Evolutionary conservation across 2,113 vertebrate genomes (phyloP).

Genomic region (Notiomystis cincta): DNA sequence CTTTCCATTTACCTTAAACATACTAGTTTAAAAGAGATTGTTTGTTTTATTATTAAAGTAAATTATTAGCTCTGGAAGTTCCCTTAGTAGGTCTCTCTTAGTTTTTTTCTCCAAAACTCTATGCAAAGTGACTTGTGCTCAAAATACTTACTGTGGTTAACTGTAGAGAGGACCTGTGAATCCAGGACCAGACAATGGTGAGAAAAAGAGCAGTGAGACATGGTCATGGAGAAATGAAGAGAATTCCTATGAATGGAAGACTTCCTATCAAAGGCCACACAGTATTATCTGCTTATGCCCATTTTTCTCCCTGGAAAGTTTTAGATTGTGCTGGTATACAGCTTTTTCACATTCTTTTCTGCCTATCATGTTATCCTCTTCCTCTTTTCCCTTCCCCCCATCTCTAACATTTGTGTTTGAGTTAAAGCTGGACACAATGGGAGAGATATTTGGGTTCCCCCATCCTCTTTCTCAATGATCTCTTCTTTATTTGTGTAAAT

Average conservation of each 20-base stretch:
- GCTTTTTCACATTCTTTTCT: neutral
- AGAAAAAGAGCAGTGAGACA: neutral
- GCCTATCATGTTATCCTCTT: neutral
- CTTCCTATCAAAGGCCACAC: conserved; percentile 39
- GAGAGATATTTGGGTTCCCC: neutral
- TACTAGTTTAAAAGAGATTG: neutral
- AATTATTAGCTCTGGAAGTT: neutral
- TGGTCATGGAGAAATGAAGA: neutral
- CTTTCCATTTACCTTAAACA: neutral
- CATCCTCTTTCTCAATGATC: neutral
- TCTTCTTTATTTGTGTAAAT: conserved; percentile 41
- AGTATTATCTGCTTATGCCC: neutral
- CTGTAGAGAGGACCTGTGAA: neutral
- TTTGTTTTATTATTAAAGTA: neutral
- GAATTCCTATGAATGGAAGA: neutral
- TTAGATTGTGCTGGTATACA: neutral
- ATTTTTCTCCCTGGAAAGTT: neutral
- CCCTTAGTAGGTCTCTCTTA: neutral
- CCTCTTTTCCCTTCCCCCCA: neutral
- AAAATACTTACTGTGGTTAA: neutral
- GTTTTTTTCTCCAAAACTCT: neutral
- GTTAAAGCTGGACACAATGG: neutral
- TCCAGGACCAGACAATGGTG: neutral
- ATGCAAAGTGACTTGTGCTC: neutral
- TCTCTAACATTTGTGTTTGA: neutral